Percentiles rank a stretch among this genome's conserved stretches.
These are phyloP conservation scores for Brachylomia viminalis DNA, from an alignment of 2,888 invertebrate genomes.

Conservation along the genomic window DNA sequence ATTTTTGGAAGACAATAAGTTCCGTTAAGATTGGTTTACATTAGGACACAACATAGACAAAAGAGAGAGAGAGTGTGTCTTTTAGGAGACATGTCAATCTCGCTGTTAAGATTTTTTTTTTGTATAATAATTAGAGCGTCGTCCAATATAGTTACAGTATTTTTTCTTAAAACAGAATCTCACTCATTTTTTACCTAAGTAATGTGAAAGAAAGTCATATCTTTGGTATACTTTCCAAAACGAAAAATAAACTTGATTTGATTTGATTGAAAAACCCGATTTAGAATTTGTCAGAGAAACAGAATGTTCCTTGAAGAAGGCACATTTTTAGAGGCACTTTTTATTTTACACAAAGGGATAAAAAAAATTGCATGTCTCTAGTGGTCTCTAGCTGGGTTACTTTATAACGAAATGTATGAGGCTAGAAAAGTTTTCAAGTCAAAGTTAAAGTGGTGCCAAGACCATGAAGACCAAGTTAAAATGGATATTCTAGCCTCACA, in stretches of 20 bases:
- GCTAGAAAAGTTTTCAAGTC: no score
- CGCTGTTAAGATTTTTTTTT: not conserved
- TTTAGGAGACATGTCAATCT: slow-evolving; percentile 3
- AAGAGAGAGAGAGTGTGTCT: not conserved
- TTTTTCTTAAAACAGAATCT: not conserved
- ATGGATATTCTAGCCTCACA: no score
- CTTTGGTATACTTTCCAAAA: not conserved
- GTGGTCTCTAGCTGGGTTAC: no score
- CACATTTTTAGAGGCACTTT: not conserved
- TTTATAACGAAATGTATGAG: no score
- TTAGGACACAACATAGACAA: slow-evolving; percentile 26
- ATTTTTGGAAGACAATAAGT: slow-evolving; percentile 50
- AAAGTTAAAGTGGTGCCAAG: no score
- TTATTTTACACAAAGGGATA: not conserved
- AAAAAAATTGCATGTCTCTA: not conserved
- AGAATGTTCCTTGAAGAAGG: not conserved
- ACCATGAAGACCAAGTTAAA: no score
- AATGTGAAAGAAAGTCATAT: not conserved
- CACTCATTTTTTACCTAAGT: not conserved
- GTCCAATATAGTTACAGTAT: no score
- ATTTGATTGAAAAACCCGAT: not conserved
- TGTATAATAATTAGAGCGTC: no score
- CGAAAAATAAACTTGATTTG: not conserved
- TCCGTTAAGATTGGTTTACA: slow-evolving; percentile 34
- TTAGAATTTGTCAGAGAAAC: not conserved